These are phyloP conservation scores for Pheucticus melanocephalus DNA, from an alignment of 2,113 vertebrate species.

Conservation along the genomic window DNA sequence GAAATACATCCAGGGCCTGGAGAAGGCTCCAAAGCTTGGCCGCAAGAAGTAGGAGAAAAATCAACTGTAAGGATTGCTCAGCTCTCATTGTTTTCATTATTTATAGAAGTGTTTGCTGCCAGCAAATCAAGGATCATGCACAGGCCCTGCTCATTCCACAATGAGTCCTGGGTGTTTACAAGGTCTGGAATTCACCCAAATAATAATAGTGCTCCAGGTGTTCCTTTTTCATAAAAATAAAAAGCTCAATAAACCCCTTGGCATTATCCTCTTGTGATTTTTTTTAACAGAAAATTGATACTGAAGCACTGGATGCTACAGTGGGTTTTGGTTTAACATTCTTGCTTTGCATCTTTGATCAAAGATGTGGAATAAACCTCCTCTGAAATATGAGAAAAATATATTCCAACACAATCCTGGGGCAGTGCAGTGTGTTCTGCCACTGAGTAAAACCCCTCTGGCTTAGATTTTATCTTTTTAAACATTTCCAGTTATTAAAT, in stretches of 20 bases:
- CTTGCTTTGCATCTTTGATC: not conserved
- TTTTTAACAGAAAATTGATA: not conserved
- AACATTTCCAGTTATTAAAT: not conserved
- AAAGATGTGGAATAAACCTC: not conserved
- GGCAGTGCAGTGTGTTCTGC: not conserved
- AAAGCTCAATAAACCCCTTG: not conserved
- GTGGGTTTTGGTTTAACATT: not conserved
- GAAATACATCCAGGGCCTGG: constrained; percentile 88
- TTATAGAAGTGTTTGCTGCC: not conserved
- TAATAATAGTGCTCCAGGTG: not conserved
- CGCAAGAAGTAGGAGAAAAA: constrained; percentile 82
- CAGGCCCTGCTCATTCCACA: not conserved
- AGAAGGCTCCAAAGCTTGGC: constrained; percentile 85
- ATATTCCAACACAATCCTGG: not conserved
- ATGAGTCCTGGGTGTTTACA: not conserved
- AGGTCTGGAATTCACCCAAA: not conserved
- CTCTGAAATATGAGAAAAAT: not conserved
- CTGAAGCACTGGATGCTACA: not conserved
- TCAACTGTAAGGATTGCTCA: not conserved
- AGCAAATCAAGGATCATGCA: not conserved
- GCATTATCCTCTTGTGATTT: rapidly evolving
- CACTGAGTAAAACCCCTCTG: not conserved
- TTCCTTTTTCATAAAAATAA: constrained; percentile 48
- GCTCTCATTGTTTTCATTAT: not conserved
- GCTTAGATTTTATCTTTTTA: not conserved